Percentiles rank a stretch among this genome's conserved stretches.
Conservation (phyloP, 1,140 invertebrate species). For the Ceratosolen fusciceps region DNA sequence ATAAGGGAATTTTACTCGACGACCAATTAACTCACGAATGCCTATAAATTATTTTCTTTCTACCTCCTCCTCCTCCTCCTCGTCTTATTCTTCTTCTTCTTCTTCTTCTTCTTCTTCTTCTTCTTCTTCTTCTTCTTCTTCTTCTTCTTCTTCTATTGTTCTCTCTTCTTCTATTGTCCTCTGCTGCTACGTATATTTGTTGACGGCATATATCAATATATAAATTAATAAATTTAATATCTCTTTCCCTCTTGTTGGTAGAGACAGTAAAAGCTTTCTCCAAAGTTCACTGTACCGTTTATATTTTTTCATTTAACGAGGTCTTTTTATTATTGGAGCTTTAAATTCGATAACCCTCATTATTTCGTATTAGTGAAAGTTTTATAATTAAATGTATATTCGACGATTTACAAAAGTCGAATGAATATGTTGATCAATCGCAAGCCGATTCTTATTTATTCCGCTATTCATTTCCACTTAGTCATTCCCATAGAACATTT, state of each 20-base stretch:
- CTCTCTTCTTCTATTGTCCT: too few species aligned
- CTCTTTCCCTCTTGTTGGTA: conserved; percentile 7
- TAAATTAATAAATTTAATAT: conserved; percentile 11
- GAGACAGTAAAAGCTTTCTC: conserved; percentile 6
- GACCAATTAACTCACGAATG: neutral
- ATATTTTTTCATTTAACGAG: neutral
- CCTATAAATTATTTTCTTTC: too few species aligned
- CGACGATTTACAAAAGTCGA: neutral
- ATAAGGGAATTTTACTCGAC: neutral
- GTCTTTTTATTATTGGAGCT: neutral
- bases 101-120: too few species aligned
- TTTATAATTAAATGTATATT: neutral
- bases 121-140: too few species aligned
- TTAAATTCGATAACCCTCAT: conserved; percentile 12
- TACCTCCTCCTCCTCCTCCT: neutral
- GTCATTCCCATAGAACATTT: neutral
- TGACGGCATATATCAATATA: neutral
- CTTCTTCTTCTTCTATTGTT: too few species aligned
- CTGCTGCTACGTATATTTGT: neutral
- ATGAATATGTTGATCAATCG: neutral
- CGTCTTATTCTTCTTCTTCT: too few species aligned
- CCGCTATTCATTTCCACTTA: neutral
- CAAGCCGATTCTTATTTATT: neutral
- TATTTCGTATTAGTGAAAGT: conserved; percentile 16
- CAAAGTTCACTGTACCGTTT: conserved; percentile 18